Conservation (phyloP, 2,797 vertebrate genomes). For the Chaenodraco wilsoni region DNA sequence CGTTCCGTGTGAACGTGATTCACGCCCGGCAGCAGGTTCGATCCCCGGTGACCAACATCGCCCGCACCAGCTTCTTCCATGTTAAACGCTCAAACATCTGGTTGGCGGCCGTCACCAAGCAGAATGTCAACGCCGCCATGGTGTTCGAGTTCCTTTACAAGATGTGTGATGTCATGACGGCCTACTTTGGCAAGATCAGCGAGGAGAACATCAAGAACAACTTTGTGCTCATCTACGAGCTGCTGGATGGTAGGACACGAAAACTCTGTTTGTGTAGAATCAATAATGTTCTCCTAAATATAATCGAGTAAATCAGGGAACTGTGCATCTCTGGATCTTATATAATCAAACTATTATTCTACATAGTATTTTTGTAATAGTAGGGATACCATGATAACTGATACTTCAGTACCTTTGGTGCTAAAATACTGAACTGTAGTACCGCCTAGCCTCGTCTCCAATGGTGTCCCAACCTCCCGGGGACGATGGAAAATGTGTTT, state of each 20-base stretch:
- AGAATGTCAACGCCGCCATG: conserved; percentile 99
- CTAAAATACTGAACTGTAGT: too few relatives aligned
- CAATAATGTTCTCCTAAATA: neutral
- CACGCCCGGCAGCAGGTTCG: conserved; percentile 98
- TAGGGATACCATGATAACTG: too few relatives aligned
- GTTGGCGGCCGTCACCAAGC: conserved; percentile 99
- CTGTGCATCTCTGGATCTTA: neutral
- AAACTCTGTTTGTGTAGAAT: neutral
- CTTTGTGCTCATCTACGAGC: conserved; percentile 98
- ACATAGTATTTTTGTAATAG: too few relatives aligned
- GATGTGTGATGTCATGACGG: conserved; percentile 99
- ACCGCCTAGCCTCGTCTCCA: too few relatives aligned
- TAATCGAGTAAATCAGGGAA: neutral
- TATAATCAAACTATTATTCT: neutral
- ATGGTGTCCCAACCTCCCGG: too few relatives aligned
- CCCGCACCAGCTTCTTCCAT: conserved; percentile 98
- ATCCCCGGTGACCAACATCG: conserved; percentile 98
- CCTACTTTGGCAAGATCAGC: conserved; percentile 99
- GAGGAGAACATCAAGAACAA: conserved; percentile 99
- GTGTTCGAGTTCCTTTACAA: conserved; percentile 99
- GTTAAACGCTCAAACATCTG: conserved; percentile 99
- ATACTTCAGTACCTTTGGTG: too few relatives aligned
- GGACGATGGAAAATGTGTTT: too few relatives aligned
- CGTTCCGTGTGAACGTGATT: conserved; percentile 99
- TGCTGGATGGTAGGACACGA: conserved; percentile 90